These are phyloP conservation scores for Colostygia pectinataria DNA, from an alignment of 2,888 invertebrate genomes.

Conservation along the genomic window DNA sequence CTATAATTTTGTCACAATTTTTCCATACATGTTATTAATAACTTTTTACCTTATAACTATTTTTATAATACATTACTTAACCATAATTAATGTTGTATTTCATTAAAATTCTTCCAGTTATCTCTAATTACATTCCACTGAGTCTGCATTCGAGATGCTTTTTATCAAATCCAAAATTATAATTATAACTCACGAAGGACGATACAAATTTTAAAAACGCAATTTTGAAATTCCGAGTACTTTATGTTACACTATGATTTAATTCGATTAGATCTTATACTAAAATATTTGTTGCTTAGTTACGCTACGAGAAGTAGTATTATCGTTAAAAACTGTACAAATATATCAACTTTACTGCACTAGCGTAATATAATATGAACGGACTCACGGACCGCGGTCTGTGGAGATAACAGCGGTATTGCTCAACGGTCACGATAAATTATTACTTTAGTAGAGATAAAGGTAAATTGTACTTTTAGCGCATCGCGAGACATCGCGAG, in stretches of 20 bases:
- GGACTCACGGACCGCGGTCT: conserved; percentile 27
- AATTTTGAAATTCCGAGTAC: conserved; percentile 70
- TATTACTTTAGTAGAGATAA: conserved; percentile 52
- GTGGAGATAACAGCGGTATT: conserved; percentile 27
- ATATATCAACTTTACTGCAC: conserved; percentile 63
- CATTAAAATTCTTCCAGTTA: conserved; percentile 80
- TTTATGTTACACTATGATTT: conserved; percentile 77
- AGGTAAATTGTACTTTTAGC: conserved; percentile 69
- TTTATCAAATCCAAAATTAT: conserved; percentile 53
- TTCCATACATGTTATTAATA: conserved; percentile 84
- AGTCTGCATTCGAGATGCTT: conserved; percentile 69
- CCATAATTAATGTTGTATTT: conserved; percentile 78
- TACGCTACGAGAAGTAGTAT: conserved; percentile 73
- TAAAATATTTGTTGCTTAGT: conserved; percentile 80
- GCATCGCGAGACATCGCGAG: background rate
- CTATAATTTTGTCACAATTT: conserved; percentile 84
- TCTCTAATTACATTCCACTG: conserved; percentile 76
- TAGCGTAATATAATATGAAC: conserved; percentile 58
- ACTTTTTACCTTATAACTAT: conserved; percentile 81
- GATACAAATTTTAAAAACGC: conserved; percentile 66
- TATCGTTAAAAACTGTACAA: conserved; percentile 81
- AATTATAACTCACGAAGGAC: conserved; percentile 59
- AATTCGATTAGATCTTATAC: conserved; percentile 82
- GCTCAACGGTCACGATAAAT: conserved; percentile 51
- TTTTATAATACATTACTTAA: conserved; percentile 83